Evolutionary conservation across 1,140 invertebrate species (phyloP).

Genomic region (Aphaenogaster floridana): DNA sequence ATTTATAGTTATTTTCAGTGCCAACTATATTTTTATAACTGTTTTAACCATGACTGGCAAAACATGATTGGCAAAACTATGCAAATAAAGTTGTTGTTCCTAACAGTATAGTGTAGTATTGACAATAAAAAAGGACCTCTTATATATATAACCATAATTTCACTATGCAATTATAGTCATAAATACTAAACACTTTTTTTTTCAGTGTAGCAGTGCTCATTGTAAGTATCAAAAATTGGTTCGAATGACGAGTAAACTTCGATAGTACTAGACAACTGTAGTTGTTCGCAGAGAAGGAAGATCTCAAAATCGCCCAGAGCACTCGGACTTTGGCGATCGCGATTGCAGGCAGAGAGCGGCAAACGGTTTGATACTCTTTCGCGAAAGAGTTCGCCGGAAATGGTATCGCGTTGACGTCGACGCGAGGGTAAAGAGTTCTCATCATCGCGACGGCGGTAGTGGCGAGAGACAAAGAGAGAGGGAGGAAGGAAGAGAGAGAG

Average conservation of each 20-base stretch:
- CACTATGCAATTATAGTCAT: no score
- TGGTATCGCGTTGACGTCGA: constrained; percentile 14
- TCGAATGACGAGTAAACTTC: not conserved
- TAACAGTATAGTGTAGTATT: no score
- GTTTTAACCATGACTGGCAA: no score
- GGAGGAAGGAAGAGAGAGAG: not conserved
- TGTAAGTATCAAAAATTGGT: not conserved
- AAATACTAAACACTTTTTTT: no score
- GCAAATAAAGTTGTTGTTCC: no score
- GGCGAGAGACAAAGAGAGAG: not conserved
- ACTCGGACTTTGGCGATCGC: not conserved
- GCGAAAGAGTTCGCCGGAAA: constrained; percentile 28
- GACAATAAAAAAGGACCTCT: no score
- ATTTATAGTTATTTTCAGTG: no score
- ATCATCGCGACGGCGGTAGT: not conserved
- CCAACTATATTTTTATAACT: no score
- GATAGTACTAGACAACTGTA: not conserved
- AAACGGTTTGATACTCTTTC: not conserved
- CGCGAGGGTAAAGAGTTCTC: constrained; percentile 36
- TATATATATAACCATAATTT: no score
- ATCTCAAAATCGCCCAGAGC: not conserved
- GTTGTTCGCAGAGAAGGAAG: not conserved
- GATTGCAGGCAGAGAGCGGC: not conserved
- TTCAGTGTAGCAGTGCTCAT: not conserved
- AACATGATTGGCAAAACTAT: no score